Base-by-base conservation (phyloP, 2,113 vertebrate genomes). In the Craseonycteris thonglongyai region DNA sequence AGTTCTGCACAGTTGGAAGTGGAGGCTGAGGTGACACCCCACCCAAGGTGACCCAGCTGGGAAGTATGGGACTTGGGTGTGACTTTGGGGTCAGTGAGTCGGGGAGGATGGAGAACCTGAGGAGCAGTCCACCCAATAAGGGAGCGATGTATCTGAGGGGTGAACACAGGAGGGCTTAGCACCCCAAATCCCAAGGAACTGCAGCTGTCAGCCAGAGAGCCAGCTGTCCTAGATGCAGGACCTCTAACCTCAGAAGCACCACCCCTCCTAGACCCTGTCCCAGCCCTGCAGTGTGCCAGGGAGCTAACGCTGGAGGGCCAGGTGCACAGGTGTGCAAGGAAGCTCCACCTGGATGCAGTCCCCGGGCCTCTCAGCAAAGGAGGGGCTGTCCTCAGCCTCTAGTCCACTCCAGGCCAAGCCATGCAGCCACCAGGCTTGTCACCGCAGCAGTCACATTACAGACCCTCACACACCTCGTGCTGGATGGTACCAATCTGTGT, bases 401-500 rank as follows among this genome's bases (percentile, higher is more conserved):
- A 83, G 74, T 11, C 58, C 82, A 13, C 7, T 51, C 54, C 26
- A 28, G 35, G 72, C 72, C 6, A 3, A 59, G 69, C 30, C n/a
- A 19, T 0, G 7, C 28, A 35, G 91, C 71, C 54, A 3, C 26
- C 0, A 11, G 69, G 71, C 65, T 15, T 1, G 58, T 58, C 33
- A 38, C 38, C 38, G 18, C 7, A 28, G 81, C 5, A 0, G 71
- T 76, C 84, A 78, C 30, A 19, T 28, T 30, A 93, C 40, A 96
- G 88, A 97, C 56, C 90, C 71, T 61, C 92, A 95, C 78, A 96
- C 88, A 18, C 51, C 66, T 56, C 40, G 42, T 7, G 38, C 90
- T 28, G 65, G 65, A 80, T 83, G 91, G 94, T 91, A 95, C 80
- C 96, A 93, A 92, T 89, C 74, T 56, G 78, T 87, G 84, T 97